Base-by-base conservation (phyloP, 2,888 invertebrate species). In the Anthophora plumipes region DNA sequence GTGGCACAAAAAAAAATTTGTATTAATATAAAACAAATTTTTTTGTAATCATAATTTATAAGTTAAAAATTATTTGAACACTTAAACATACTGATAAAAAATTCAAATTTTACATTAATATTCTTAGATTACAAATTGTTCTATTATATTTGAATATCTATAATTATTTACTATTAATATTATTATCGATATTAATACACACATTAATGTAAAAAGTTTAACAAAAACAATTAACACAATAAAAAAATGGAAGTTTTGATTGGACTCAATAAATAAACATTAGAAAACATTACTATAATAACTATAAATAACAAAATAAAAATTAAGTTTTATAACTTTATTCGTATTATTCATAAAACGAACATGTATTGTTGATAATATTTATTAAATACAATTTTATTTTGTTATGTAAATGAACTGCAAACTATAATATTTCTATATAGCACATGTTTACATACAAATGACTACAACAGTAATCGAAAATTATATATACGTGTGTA, bases 121-220 rank as follows among this genome's bases (percentile, higher is more conserved):
- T 50, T 7, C 31, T 8, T 46, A 43, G 31, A 17, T n/a, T 39
- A 37, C 5, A 17, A 54, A 70, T 54, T 46, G 41, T 41, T 39
- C n/a, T n/a, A 37, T 54, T 48, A 12, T 14, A 60, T 22, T 1
- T n/a, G 2, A 43, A n/a, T n/a, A 50, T 2, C 43, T 22, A 43
- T 46, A 39, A 43, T 17, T 54, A 43, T 48, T 48, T 72, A 14
- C 52, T n/a, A 61, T 71, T 46, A 55, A 37, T 20, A 61, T 46
- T 1, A 50, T 46, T 22, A 54, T 25, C 22, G 12, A 39, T 12
- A 64, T 41, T 4, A 50, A 37, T n/a, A 41, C 41, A 8, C 17
- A 54, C n/a, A n/a, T n/a, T n/a, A n/a, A n/a, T n/a, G n/a, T n/a
- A n/a, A n/a, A n/a, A n/a, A n/a, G n/a, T n/a, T n/a, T n/a, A n/a